Percentiles rank a stretch among this genome's conserved stretches.
Conservation (phyloP, 2,888 invertebrate genomes). For the Siphlonurus alternatus region DNA sequence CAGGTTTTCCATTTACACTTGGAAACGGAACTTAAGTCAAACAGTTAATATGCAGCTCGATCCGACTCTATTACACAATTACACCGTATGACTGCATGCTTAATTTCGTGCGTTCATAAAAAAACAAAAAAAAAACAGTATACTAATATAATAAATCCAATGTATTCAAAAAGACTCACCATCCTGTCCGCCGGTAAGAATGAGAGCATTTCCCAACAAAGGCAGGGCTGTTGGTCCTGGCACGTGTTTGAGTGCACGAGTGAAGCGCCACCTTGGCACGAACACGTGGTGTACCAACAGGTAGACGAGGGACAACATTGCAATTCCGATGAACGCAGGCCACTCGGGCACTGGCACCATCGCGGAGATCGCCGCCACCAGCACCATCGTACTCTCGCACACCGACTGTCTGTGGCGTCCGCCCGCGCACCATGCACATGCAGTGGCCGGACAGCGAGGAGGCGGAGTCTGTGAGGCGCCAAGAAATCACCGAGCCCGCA, state of each 20-base stretch:
- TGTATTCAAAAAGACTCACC: too few relatives aligned
- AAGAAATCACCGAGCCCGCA: too few relatives aligned
- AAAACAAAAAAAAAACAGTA: too few relatives aligned
- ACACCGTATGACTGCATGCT: too few relatives aligned
- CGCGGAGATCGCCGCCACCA: background rate
- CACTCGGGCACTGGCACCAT: background rate
- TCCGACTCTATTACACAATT: too few relatives aligned
- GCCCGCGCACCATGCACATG: too few relatives aligned
- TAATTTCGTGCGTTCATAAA: too few relatives aligned
- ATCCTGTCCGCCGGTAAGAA: constrained; percentile 24
- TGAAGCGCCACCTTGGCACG: background rate
- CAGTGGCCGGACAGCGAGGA: too few relatives aligned
- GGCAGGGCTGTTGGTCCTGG: constrained; percentile 23
- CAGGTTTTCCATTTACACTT: background rate
- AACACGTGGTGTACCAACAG: background rate
- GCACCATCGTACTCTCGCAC: background rate
- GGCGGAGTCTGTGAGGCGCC: too few relatives aligned
- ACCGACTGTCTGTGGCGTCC: background rate
- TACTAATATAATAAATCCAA: too few relatives aligned
- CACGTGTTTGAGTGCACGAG: constrained; percentile 11
- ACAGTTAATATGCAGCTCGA: too few relatives aligned
- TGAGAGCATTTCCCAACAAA: constrained; percentile 24
- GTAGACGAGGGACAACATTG: background rate
- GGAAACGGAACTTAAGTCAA: background rate
- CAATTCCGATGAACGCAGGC: background rate